Percentiles rank a stretch among this genome's conserved stretches.
Evolutionary conservation across 2,797 vertebrate genomes (phyloP).

Genomic region (Rhabdophis nuchalis): DNA sequence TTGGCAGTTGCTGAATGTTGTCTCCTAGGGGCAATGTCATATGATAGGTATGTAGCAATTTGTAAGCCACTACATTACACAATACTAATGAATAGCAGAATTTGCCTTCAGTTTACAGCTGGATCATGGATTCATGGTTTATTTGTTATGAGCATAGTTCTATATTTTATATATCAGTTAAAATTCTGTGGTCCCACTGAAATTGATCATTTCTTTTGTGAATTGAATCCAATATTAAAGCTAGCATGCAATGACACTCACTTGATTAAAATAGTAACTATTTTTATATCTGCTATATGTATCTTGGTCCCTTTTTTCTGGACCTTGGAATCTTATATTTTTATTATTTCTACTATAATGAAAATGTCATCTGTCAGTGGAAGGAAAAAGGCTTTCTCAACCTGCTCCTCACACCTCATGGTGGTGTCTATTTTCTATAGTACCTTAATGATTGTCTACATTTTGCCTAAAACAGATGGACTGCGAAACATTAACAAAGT

Average conservation of each 20-base stretch:
- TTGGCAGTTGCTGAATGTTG: not conserved
- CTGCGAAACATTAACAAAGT: constrained; percentile 50
- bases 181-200: constrained; percentile 17
- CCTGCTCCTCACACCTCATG: constrained; percentile 43
- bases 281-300: not conserved
- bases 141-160: constrained; percentile 13
- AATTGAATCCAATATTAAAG: constrained; percentile 40
- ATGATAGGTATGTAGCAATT: constrained; percentile 53
- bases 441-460: constrained; percentile 56
- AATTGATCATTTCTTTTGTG: constrained; percentile 27
- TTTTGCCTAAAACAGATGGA: not conserved
- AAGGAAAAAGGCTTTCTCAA: not conserved
- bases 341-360: not conserved
- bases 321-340: not conserved
- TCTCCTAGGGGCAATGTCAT: constrained; percentile 50
- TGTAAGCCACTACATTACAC: constrained; percentile 44
- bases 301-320: not conserved
- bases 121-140: constrained; percentile 36
- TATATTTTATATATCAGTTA: constrained; percentile 21
- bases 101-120: not conserved
- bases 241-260: constrained; percentile 38
- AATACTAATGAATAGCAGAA: constrained; percentile 24
- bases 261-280: constrained; percentile 23
- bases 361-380: not conserved
- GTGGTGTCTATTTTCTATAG: constrained; percentile 59